Evolutionary conservation across 2,888 invertebrate genomes (phyloP).

Genomic region (Philereme transversata): DNA sequence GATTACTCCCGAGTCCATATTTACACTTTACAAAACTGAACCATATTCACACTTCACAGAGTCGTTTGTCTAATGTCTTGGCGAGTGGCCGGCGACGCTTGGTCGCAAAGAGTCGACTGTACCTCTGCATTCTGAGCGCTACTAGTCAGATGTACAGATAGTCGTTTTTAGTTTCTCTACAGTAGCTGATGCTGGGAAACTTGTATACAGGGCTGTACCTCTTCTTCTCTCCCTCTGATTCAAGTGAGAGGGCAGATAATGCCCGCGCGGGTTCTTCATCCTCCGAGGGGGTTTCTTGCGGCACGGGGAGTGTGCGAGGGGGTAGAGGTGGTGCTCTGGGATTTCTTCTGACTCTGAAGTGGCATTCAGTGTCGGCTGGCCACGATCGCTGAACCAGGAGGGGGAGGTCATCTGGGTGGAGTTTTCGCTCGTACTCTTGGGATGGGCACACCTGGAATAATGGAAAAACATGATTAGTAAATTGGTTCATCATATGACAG

Average conservation of each 20-base stretch:
- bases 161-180: slow-evolving; percentile 76
- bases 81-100: slow-evolving; percentile 43
- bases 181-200: slow-evolving; percentile 77
- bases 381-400: slow-evolving; percentile 91
- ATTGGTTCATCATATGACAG: too few species aligned
- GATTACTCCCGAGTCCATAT: slow-evolving; percentile 50
- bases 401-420: slow-evolving; percentile 94
- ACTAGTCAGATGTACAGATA: slow-evolving; percentile 78
- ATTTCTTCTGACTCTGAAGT: slow-evolving; percentile 92
- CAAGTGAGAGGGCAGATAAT: slow-evolving; percentile 74
- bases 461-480: too few species aligned
- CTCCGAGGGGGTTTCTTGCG: slow-evolving; percentile 54
- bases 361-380: slow-evolving; percentile 88
- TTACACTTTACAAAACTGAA: slow-evolving; percentile 63
- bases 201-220: slow-evolving; percentile 79
- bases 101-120: slow-evolving; percentile 38
- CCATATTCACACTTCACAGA: slow-evolving; percentile 66
- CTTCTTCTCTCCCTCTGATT: slow-evolving; percentile 67
- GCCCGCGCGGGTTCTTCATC: slow-evolving; percentile 72
- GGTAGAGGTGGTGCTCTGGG: slow-evolving; percentile 92
- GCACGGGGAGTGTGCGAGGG: slow-evolving; percentile 73
- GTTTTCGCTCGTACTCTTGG: slow-evolving; percentile 93
- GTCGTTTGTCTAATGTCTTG: slow-evolving; percentile 57
- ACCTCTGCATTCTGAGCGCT: slow-evolving; percentile 48
- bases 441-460: slow-evolving; percentile 86